These are phyloP conservation scores for Spinibarbus caldwelli DNA, from an alignment of 2,797 vertebrate genomes.

Conservation along the genomic window DNA sequence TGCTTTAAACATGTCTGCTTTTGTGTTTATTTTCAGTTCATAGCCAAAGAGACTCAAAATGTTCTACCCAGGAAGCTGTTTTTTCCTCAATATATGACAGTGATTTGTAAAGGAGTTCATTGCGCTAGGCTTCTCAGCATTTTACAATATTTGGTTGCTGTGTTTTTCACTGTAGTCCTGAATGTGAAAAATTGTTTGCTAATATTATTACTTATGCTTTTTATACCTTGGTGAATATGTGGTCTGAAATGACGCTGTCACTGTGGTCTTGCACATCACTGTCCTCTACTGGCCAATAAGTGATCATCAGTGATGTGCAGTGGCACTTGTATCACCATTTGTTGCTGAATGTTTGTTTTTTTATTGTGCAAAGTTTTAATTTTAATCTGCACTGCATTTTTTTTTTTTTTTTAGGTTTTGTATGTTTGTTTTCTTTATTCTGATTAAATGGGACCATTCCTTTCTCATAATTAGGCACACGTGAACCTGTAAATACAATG, in stretches of 20 bases:
- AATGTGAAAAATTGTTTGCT: constrained; percentile 11
- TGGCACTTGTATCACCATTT: not conserved
- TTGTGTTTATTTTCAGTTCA: constrained; percentile 5
- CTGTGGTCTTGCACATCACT: constrained; percentile 27
- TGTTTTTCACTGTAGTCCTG: constrained; percentile 27
- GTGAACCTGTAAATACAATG: constrained; percentile 20
- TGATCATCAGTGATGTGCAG: constrained; percentile 5
- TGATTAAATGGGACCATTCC: not conserved
- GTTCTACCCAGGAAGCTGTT: not conserved
- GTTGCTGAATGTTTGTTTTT: constrained; percentile 14
- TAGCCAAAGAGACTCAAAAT: constrained; percentile 2
- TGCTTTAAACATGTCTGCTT: not conserved
- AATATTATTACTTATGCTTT: not conserved
- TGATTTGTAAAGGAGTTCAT: not conserved
- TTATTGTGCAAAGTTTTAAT: not conserved
- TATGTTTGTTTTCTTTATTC: constrained; percentile 11
- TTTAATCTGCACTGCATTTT: constrained; percentile 5
- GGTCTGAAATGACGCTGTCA: not conserved
- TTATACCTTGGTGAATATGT: not conserved
- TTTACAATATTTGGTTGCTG: constrained; percentile 31
- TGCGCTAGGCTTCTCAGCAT: not conserved
- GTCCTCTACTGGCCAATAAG: constrained; percentile 33
- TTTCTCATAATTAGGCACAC: not conserved
- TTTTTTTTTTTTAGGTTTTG: not conserved
- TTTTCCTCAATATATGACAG: not conserved